Evolutionary conservation across 2,113 vertebrate genomes (phyloP).

Genomic region (Phaetusa simplex): DNA sequence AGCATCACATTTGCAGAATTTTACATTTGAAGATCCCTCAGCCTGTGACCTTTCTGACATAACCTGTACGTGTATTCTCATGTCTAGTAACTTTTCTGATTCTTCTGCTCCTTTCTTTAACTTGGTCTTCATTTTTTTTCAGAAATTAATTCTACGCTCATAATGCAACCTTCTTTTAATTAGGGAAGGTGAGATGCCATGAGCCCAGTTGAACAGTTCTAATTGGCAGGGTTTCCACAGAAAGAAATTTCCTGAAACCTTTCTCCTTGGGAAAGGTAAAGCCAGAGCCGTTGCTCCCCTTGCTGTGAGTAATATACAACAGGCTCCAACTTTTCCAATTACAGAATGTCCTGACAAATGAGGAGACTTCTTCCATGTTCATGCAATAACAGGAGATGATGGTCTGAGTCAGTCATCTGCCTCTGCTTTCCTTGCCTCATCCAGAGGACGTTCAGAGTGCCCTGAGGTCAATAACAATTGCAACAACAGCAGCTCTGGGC

Average conservation of each 20-base stretch:
- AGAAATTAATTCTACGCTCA: not conserved
- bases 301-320: accelerated
- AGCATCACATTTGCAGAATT: not conserved
- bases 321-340: not conserved
- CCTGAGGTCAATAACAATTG: not conserved
- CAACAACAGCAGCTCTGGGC: not conserved
- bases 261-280: not conserved
- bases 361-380: not conserved
- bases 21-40: not conserved
- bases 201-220: not conserved
- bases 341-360: not conserved
- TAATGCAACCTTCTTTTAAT: not conserved
- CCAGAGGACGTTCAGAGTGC: not conserved
- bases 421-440: not conserved
- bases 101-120: not conserved
- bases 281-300: not conserved
- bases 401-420: not conserved
- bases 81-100: not conserved
- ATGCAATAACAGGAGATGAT: not conserved
- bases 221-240: not conserved
- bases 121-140: not conserved
- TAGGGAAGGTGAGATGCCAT: not conserved
- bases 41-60: not conserved
- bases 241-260: not conserved
- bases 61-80: not conserved